Conservation (phyloP, 2,797 vertebrate genomes). For the Catharus ustulatus region DNA sequence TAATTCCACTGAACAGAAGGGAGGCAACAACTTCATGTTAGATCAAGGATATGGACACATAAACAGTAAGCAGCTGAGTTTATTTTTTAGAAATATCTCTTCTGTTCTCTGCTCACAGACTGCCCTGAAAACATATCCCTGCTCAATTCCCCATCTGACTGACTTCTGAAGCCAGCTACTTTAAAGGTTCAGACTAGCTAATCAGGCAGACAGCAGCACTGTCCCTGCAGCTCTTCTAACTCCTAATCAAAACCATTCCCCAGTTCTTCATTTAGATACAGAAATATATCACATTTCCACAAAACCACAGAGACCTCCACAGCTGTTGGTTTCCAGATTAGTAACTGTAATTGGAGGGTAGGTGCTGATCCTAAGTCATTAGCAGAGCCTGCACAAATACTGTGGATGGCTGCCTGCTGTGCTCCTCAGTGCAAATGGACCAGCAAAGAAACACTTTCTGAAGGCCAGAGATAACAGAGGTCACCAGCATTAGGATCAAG, state of each 20-base stretch:
- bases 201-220: neutral
- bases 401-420: neutral
- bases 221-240: neutral
- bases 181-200: neutral
- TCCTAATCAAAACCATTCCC: neutral
- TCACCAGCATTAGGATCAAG: neutral
- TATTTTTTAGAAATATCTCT: neutral
- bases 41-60: neutral
- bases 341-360: constrained; percentile 13
- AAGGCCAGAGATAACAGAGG: constrained; percentile 41
- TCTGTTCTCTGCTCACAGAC: neutral
- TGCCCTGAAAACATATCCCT: neutral
- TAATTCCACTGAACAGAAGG: neutral
- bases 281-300: neutral
- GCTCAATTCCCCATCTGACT: neutral
- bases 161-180: constrained; percentile 1
- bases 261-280: neutral
- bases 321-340: constrained; percentile 40
- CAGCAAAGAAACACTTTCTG: constrained; percentile 15
- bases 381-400: neutral
- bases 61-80: neutral
- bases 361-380: neutral
- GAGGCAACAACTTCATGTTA: neutral
- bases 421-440: neutral
- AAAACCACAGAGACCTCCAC: neutral